Conservation (phyloP, 2,888 invertebrate species). For the Hipparchia semele region DNA sequence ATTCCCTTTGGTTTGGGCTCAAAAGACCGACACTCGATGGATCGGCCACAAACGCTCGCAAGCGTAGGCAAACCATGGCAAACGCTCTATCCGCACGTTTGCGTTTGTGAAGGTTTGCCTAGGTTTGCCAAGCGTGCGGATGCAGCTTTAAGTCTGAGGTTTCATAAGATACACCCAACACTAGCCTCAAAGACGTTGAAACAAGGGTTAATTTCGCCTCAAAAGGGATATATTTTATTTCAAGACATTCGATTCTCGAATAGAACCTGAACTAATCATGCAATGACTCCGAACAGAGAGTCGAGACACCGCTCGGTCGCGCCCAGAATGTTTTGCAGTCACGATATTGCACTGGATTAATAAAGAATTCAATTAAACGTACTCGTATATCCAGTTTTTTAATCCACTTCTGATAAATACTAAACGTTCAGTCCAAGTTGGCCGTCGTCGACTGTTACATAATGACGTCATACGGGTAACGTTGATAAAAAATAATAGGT, state of each 20-base stretch:
- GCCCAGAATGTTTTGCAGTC: slow-evolving; percentile 45
- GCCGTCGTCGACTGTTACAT: too few relatives aligned
- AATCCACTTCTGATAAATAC: not conserved
- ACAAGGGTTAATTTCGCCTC: slow-evolving; percentile 29
- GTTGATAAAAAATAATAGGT: too few relatives aligned
- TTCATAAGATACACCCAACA: slow-evolving; percentile 36
- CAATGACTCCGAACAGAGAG: slow-evolving; percentile 30
- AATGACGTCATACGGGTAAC: too few relatives aligned
- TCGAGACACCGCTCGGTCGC: slow-evolving; percentile 39
- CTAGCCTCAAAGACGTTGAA: slow-evolving; percentile 18
- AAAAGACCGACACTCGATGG: too few relatives aligned
- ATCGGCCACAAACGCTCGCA: too few relatives aligned
- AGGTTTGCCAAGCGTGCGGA: too few relatives aligned
- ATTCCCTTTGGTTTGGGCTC: too few relatives aligned
- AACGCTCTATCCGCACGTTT: too few relatives aligned
- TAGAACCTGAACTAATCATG: slow-evolving; percentile 59
- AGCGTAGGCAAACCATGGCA: too few relatives aligned
- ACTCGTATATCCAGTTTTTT: not conserved
- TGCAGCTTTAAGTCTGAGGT: slow-evolving; percentile 45
- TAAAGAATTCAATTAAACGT: slow-evolving; percentile 11
- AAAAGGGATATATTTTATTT: slow-evolving; percentile 21
- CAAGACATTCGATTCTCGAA: slow-evolving; percentile 46
- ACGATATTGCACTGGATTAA: slow-evolving; percentile 18
- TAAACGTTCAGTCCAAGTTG: too few relatives aligned
- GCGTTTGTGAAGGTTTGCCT: too few relatives aligned